Conservation (phyloP, 2,797 vertebrate species). For the Tapera naevia region DNA sequence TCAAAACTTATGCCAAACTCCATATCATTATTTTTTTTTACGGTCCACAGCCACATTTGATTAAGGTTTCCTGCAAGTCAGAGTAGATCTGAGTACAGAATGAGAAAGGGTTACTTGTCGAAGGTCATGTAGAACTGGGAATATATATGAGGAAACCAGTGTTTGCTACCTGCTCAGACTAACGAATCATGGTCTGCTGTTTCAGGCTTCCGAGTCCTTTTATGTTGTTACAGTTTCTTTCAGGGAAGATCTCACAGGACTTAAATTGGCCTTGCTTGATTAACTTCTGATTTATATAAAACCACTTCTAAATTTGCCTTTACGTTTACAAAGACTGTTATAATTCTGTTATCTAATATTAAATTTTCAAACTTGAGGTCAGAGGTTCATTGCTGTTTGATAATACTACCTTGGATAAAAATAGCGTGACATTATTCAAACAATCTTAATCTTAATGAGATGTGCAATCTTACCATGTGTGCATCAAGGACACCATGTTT, state of each 20-base stretch:
- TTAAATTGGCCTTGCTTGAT: not conserved
- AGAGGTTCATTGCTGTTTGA: not conserved
- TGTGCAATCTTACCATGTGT: slow-evolving; percentile 19
- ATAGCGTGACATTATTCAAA: slow-evolving; percentile 10
- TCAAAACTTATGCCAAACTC: not conserved
- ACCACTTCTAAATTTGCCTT: not conserved
- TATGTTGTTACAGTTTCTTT: not conserved
- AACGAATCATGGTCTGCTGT: not conserved
- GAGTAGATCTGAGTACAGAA: not conserved
- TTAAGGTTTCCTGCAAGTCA: not conserved
- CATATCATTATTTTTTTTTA: not conserved
- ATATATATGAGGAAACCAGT: not conserved
- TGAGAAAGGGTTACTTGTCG: not conserved
- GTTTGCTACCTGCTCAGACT: not conserved
- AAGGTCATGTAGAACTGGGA: not conserved
- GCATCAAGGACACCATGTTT: slow-evolving; percentile 48
- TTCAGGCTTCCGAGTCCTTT: not conserved
- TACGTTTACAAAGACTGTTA: not conserved
- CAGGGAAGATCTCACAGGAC: not conserved
- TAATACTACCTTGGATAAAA: slow-evolving; percentile 21
- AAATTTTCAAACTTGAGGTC: slow-evolving; percentile 19
- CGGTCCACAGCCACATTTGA: not conserved
- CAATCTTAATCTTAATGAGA: slow-evolving; percentile 41
- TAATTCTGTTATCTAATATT: slow-evolving; percentile 11
- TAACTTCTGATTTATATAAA: slow-evolving; percentile 12